A percentile compares a stretch with the other conserved stretches of the same genome.
phyloP scores from a whole-genome alignment of 1,140 invertebrate species.

The Drosophila busckii region DNA sequence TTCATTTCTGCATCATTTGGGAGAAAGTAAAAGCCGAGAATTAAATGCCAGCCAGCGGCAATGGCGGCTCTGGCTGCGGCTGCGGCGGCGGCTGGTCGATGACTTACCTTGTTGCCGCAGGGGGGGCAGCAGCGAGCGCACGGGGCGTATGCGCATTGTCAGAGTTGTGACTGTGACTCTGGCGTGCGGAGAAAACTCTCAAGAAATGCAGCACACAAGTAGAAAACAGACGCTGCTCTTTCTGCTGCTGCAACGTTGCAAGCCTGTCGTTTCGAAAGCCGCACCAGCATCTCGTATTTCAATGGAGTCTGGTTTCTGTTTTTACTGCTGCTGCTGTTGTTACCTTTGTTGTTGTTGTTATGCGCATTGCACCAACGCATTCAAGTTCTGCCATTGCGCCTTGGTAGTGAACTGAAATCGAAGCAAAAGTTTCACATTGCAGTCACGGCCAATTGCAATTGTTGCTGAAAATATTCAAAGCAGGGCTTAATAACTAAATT shows the following conservation, averaged over 20 bases:
- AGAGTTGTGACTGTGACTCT: conserved; percentile 23
- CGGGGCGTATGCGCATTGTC: conserved; percentile 68
- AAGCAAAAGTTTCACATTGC: conserved; percentile 38
- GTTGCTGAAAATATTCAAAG: conserved; percentile 3
- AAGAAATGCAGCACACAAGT: conserved; percentile 54
- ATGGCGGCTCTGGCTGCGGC: conserved; percentile 2
- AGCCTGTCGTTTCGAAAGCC: conserved; percentile 35
- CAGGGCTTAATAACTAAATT: too few relatives aligned
- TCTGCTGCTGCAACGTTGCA: conserved; percentile 22
- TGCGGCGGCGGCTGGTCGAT: conserved; percentile 52
- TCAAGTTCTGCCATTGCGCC: conserved; percentile 37
- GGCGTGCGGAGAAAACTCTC: conserved; percentile 44
- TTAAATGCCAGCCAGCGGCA: conserved; percentile 49
- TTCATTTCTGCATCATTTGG: conserved; percentile 72
- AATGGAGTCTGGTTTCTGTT: conserved; percentile 17
- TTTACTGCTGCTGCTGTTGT: conserved; percentile 3
- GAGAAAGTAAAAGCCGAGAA: conserved; percentile 75
- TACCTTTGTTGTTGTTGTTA: neutral
- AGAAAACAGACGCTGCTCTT: conserved; percentile 58
- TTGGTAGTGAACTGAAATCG: conserved; percentile 32
- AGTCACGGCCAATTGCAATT: conserved; percentile 13
- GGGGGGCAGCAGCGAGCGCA: conserved; percentile 23
- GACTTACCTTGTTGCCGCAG: conserved; percentile 60
- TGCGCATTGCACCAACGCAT: conserved; percentile 24
- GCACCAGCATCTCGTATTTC: conserved; percentile 39